These are phyloP conservation scores for Maniola jurtina DNA, from an alignment of 1,140 invertebrate species.

Conservation along the genomic window DNA sequence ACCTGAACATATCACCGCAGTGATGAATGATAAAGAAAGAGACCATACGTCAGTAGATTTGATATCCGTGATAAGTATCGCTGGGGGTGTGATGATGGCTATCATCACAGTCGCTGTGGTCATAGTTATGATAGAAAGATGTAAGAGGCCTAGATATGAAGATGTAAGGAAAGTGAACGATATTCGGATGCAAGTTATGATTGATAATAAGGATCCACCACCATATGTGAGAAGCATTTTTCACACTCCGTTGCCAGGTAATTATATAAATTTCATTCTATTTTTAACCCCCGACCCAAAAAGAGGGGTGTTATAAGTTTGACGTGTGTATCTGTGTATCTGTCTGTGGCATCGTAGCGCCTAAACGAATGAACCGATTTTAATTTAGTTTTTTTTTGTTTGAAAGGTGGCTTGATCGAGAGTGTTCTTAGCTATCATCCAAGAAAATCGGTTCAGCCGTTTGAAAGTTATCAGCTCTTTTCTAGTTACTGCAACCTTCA, in stretches of 20 bases:
- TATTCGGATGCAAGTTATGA: slow-evolving; percentile 71
- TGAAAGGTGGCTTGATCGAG: too few species aligned
- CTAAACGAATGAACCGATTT: too few species aligned
- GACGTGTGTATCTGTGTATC: too few species aligned
- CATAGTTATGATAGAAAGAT: slow-evolving; percentile 73
- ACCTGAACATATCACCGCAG: slow-evolving; percentile 77
- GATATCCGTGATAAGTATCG: slow-evolving; percentile 73
- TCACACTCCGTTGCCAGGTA: slow-evolving; percentile 79
- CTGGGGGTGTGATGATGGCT: slow-evolving; percentile 72
- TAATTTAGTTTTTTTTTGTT: too few species aligned
- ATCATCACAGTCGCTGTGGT: slow-evolving; percentile 72
- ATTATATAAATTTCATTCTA: not conserved
- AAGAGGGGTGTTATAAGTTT: too few species aligned
- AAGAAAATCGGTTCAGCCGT: too few species aligned
- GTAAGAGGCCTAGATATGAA: slow-evolving; percentile 62
- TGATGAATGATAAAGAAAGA: slow-evolving; percentile 67
- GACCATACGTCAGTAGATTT: slow-evolving; percentile 67
- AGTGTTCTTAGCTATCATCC: too few species aligned
- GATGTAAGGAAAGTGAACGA: slow-evolving; percentile 70
- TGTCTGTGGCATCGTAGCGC: too few species aligned
- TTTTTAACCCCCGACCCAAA: too few species aligned
- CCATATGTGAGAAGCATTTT: slow-evolving; percentile 78
- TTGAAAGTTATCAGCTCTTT: too few species aligned
- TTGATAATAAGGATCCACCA: slow-evolving; percentile 68
- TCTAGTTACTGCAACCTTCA: too few species aligned